Evolutionary conservation across 2,888 invertebrate genomes (phyloP).

Genomic region (Nudaria mundana): DNA sequence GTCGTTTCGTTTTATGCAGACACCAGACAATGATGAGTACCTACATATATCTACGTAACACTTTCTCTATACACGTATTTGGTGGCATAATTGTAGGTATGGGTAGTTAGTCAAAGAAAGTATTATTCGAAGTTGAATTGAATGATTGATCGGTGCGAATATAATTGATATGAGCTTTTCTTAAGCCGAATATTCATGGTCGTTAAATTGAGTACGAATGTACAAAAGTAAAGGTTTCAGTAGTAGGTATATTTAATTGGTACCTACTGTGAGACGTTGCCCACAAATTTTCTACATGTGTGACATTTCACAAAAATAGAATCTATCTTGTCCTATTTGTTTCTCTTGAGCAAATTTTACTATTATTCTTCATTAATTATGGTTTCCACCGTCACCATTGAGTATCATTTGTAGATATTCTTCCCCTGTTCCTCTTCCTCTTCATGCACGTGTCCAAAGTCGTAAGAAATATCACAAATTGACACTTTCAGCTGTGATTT

Average conservation of each 20-base stretch:
- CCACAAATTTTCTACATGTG: no score
- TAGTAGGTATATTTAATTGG: background rate
- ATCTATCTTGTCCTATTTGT: no score
- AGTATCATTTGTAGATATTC: no score
- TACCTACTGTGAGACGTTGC: no score
- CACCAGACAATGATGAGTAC: slow-evolving; percentile 34
- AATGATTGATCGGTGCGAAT: slow-evolving; percentile 13
- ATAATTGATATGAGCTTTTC: slow-evolving; percentile 5
- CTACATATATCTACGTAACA: slow-evolving; percentile 23
- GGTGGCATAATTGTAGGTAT: slow-evolving; percentile 39
- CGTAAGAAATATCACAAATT: no score
- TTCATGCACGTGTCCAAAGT: no score
- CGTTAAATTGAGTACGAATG: slow-evolving; percentile 11
- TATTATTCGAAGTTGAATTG: slow-evolving; percentile 21
- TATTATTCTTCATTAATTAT: no score
- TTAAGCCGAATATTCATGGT: slow-evolving; percentile 5
- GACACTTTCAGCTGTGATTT: no score
- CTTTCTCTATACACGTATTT: slow-evolving; percentile 39
- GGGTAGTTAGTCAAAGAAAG: slow-evolving; percentile 30
- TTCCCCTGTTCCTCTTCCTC: no score
- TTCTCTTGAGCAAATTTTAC: no score
- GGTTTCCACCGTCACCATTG: no score
- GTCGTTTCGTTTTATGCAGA: slow-evolving; percentile 39
- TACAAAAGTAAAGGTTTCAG: slow-evolving; percentile 2
- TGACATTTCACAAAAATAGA: no score